Base-by-base conservation (phyloP, 1,140 invertebrate species). In the Pseudomyrmex pallidus region DNA sequence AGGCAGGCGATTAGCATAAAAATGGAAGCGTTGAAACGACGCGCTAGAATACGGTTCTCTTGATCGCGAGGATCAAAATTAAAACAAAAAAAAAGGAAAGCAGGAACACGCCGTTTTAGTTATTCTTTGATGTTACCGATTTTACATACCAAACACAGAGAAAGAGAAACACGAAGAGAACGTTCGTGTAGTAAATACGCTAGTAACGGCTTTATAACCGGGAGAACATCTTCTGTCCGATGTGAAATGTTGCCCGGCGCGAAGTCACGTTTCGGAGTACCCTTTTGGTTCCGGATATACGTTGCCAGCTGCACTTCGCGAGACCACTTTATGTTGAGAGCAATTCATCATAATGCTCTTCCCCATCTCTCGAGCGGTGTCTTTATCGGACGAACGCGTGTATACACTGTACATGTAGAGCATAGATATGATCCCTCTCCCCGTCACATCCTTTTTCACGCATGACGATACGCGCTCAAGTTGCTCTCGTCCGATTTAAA, bases 281-380 rank as follows among this genome's bases (percentile, higher is more conserved):
- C 76, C 46, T 78, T 78, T 70, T 25, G 64, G 64, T 70, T 78
- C 64, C 64, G 76, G 64, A 78, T 78, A 70, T 70, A 78, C 54
- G 54, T 70, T 78, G 76, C 61, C 62, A 54, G 74, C 54, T 78
- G 76, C 64, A 70, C 64, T 78, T 70, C 52, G 35, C 35, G 54
- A 44, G 44, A 22, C 64, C 64, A 59, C 10, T 78, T 78, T 70
- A 78, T 70, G 76, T 57, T 35, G 35, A 20, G 44, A 46, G 64
- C 76, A 44, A 78, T 78, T 78, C 64, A 70, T 78, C 76, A 78
- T 70, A 78, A 78, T 59, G 76, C 54, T 77, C 48, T 22, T 48
- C 17, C 52, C 54, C 44, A 20, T 2, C 54, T 9, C 52, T 25
- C 20, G 76, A 59, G 22, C 54, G 64, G 76, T 70, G 44, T 78